Evolutionary conservation across 2,797 vertebrate species (phyloP).

Genomic region (Tinamus major): DNA sequence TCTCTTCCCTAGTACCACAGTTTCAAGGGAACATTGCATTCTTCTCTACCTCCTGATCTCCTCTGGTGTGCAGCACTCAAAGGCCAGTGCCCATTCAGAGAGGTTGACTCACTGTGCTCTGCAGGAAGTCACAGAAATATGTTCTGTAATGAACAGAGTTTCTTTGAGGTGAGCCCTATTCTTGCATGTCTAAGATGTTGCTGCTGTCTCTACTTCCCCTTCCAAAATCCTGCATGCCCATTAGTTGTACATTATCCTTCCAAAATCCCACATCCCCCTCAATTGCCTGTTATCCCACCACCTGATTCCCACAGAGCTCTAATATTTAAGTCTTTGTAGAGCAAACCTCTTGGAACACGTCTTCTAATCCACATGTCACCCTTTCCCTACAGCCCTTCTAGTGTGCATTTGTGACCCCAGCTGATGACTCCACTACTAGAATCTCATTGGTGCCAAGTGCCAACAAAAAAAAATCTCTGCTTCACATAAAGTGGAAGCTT

Average conservation of each 20-base stretch:
- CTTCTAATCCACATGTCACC: neutral
- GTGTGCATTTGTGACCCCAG: neutral
- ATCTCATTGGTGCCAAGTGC: neutral
- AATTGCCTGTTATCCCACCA: neutral
- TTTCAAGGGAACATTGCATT: rapidly evolving
- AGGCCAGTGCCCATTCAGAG: neutral
- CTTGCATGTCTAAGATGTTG: neutral
- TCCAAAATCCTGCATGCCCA: neutral
- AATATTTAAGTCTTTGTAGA: neutral
- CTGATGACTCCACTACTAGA: neutral
- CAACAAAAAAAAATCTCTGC: neutral
- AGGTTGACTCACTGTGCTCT: neutral
- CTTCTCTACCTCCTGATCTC: neutral
- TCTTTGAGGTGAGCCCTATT: neutral
- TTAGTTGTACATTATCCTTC: neutral
- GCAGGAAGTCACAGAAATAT: neutral
- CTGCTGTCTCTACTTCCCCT: neutral
- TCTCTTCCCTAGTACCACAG: neutral
- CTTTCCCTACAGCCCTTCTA: neutral
- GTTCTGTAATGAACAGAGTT: neutral
- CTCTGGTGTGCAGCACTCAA: neutral
- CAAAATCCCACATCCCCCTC: neutral
- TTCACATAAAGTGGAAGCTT: neutral
- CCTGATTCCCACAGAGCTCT: neutral
- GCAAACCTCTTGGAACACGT: neutral